Evolutionary conservation across 2,888 invertebrate species (phyloP), one percentile per base, ranked within the genome.

Genomic region (Lepidocyrtinus sp.): DNA sequence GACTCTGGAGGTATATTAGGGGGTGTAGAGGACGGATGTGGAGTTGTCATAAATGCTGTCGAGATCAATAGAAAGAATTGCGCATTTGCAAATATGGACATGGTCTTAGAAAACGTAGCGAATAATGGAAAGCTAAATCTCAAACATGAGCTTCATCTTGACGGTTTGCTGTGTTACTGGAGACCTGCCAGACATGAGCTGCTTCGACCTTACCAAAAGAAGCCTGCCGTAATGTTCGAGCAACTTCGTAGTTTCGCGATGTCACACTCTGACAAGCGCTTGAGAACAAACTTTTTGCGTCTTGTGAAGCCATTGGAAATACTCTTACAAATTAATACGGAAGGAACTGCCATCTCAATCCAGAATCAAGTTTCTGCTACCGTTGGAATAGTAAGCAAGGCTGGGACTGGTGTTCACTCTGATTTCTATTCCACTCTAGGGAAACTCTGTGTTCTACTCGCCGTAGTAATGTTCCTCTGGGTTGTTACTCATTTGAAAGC

Each of bases 101-200:
- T 50, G 50, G 17, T 50, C 15, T 50, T 50, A 12, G 50, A 50
- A 50, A 50, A 50, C 50, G 12, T 50, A 17, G 50, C n/a, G 17
- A 50, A 50, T 12, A 50, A 50, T 1, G 2, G 15, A 15, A 50
- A 50, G 17, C 50, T 12, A 15, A 2, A 1, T 50, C 17, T 50
- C 50, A 50, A 50, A 17, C 50, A 50, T 63, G 1, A 25, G 22
- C n/a, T 63, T 24, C n/a, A n/a, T 25, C 5, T 63, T 22, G 22
- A 25, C 9, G 26, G 17, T 25, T 15, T 63, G 22, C n/a, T 24
- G 9, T 1, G 12, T 1, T 63, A 63, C 63, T 63, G 63, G 63
- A 63, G 24, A 25, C 63, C 24, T 63, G 63, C 63, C 63, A 63
- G 63, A 63, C 63, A 63, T 24, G 63, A 63, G 63, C 25, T 25